These are phyloP conservation scores for Salvelinus namaycush DNA, from an alignment of 2,113 vertebrate genomes.

Conservation along the genomic window DNA sequence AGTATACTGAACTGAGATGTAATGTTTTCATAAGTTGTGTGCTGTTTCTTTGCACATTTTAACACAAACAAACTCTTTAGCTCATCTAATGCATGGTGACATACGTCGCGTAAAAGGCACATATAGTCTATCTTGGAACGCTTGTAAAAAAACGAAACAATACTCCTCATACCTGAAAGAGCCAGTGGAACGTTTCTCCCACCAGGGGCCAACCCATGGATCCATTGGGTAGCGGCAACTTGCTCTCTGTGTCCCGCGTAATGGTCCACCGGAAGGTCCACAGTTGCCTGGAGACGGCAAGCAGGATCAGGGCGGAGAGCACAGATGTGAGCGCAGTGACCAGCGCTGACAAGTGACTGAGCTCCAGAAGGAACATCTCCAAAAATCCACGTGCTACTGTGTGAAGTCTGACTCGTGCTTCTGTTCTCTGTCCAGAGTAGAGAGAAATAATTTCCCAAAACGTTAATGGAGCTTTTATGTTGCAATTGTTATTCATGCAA, in stretches of 20 bases:
- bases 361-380: slow-evolving; percentile 72
- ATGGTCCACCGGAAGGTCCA: slow-evolving; percentile 93
- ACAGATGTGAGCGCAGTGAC: slow-evolving; percentile 74
- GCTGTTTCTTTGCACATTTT: neutral
- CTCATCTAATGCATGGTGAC: too few species aligned
- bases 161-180: slow-evolving; percentile 83
- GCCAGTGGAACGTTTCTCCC: slow-evolving; percentile 95
- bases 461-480: too few species aligned
- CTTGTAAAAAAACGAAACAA: slow-evolving; percentile 16
- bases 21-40: neutral
- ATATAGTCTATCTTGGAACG: slow-evolving; percentile 2
- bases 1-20: slow-evolving; percentile 14
- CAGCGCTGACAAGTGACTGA: slow-evolving; percentile 72
- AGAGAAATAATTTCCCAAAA: neutral
- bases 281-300: slow-evolving; percentile 79
- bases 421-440: neutral
- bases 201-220: slow-evolving; percentile 98
- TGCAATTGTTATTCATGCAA: too few species aligned
- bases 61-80: neutral
- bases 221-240: slow-evolving; percentile 87
- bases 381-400: slow-evolving; percentile 49
- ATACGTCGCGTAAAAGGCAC: neutral
- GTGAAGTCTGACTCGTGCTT: slow-evolving; percentile 10
- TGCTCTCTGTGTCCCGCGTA: slow-evolving; percentile 81
- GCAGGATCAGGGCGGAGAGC: slow-evolving; percentile 76